Evolutionary conservation across 2,113 vertebrate species (phyloP), one percentile per base, ranked within the genome.

Genomic region (Elanus axillaris): DNA sequence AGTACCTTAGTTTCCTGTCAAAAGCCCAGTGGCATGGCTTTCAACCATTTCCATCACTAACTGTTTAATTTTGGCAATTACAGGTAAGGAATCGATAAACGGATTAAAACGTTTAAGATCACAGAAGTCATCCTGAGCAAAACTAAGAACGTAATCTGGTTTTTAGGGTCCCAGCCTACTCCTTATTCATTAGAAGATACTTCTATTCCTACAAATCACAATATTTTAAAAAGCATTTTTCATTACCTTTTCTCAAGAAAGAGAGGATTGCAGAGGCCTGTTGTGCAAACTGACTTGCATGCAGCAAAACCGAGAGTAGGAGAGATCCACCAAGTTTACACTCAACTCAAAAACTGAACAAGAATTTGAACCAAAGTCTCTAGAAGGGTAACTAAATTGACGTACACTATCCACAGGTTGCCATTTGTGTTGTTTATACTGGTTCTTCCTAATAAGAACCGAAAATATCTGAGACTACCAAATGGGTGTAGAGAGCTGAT

Each of bases 381-480:
- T 10, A 20, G 31, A 52, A n/a, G 73, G 26, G 36, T 8, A 47
- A 52, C 11, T 13, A 13, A 53, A 7, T 16, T 2, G 55, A 36
- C 0, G 5, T 3, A 7, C n/a, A 2, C 4, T 3, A 21, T 0
- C 63, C 58, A 2, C 14, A 27, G 47, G 43, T 0, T 40, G 55
- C 21, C 31, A 1, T 5, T 7, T 3, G 21, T 13, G 34, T 2
- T 7, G 9, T 9, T 42, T n/a, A 13, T 14, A 27, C 29, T 10
- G 42, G 31, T 7, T 47, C 18, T 27, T 71, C 60, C 40, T 19
- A 21, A 6, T 1, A 21, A 16, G 18, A 43, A 38, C 3, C 32
- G 52, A 14, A 38, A 86, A n/a, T 18, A 64, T 1, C 34, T 16
- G 29, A 36, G 47, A 34, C 29, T 18, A 31, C 31, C 34, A 27